A percentile compares a stretch with the other conserved stretches of the same genome.
Evolutionary conservation across 1,140 invertebrate genomes (phyloP).

Genomic region (Rhysida immarginata): DNA sequence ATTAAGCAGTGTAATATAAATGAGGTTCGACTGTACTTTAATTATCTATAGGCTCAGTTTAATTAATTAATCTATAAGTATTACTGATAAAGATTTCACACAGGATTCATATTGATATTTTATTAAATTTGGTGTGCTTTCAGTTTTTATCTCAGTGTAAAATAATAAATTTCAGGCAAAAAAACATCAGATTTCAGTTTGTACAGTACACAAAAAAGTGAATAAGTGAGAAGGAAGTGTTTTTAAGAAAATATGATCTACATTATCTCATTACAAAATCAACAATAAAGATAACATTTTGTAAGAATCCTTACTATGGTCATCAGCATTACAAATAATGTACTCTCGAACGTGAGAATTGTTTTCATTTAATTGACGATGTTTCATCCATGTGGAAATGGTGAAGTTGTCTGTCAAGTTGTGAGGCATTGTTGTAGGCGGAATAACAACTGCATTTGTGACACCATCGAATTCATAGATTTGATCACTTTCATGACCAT

Average conservation of each 20-base stretch:
- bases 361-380: constrained; percentile 47
- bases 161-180: too few relatives aligned
- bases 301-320: constrained; percentile 83
- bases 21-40: too few relatives aligned
- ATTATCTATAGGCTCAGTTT: too few relatives aligned
- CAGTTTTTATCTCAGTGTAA: too few relatives aligned
- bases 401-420: constrained; percentile 63
- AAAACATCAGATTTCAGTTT: too few relatives aligned
- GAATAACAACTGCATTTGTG: constrained; percentile 69
- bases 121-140: too few relatives aligned
- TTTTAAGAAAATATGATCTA: constrained; percentile 11
- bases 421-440: constrained; percentile 41
- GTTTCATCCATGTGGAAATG: constrained; percentile 83
- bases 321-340: constrained; percentile 86
- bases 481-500: constrained; percentile 73
- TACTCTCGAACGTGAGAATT: constrained; percentile 88
- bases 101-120: too few relatives aligned
- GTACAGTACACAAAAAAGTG: too few relatives aligned
- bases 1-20: too few relatives aligned
- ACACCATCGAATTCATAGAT: constrained; percentile 88
- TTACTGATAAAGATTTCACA: too few relatives aligned
- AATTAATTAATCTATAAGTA: too few relatives aligned
- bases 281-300: neutral
- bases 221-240: too few relatives aligned
- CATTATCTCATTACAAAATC: neutral